Evolutionary conservation across 2,113 vertebrate species (phyloP), one percentile per base, ranked within the genome.

Genomic region (Sinocyclocheilus rhinocerous): DNA sequence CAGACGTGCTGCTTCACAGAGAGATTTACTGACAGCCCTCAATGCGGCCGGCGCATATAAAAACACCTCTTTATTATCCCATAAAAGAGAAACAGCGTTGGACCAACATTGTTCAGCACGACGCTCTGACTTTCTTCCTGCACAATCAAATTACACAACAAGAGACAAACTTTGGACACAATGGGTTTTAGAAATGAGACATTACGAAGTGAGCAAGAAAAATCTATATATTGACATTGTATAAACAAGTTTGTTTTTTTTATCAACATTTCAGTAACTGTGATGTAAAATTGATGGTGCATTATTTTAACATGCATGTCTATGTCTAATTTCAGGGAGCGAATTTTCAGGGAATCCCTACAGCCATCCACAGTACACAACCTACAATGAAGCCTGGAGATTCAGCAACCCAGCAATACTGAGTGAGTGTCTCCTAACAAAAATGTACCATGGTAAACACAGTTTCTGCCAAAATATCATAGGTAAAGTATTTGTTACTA

Each of bases 271-370:
- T 55, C 22, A 29, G 48, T 6, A 76, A 26, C n/a, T 18, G 45
- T 29, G n/a, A 50, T 76, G 42, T 55, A 20, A 55, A 80, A 86
- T 59, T 20, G 42, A n/a, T 45, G 36, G 10, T 24, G 57, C 3
- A 24, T 73, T 89, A 89, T 90, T 92, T 93, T 92, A 86, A 89
- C 50, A 15, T n/a, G n/a, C 3, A 59, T 72, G n/a, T 65, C 36
- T 89, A 26, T 87, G 55, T 81, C 15, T 15, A 45, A 39, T 86
- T 93, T 87, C 93, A 99, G 98, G 98, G 94, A 99, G 98, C 77
- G 98, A 99, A 93, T 99, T 99, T 96, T 99, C 98, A 90, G 97
- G 98, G 93, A 99, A 99, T 93, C 98, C 98, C 91, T 99, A 99
- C 96, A 97, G 97, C 94, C 98, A 99, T 94, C 98, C 98, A 89